Conservation (phyloP, 2,113 vertebrate species). For the Chamaea fasciata region DNA sequence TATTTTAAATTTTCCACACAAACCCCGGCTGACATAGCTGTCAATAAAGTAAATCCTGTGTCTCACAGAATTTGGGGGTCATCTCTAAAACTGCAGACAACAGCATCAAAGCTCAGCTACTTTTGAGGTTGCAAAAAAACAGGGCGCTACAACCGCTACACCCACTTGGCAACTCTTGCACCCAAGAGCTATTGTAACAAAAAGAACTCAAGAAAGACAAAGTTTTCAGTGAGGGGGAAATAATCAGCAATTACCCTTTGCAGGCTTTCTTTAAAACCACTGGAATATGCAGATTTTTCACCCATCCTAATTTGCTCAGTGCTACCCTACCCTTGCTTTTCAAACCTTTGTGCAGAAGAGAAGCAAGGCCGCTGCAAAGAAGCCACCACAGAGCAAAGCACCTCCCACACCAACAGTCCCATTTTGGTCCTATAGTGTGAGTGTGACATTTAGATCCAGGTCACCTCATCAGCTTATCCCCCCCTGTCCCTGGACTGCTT, state of each 20-base stretch:
- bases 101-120: not conserved
- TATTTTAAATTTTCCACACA: not conserved
- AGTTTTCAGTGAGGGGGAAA: not conserved
- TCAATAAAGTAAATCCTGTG: not conserved
- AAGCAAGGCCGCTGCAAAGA: not conserved
- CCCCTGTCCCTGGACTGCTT: not conserved
- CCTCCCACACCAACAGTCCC: not conserved
- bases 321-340: not conserved
- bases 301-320: not conserved
- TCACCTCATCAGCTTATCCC: not conserved
- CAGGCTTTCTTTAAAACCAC: not conserved
- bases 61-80: not conserved
- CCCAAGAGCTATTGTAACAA: not conserved
- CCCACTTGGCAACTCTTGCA: not conserved
- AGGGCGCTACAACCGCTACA: not conserved
- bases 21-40: not conserved
- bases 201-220: not conserved
- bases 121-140: not conserved
- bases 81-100: not conserved
- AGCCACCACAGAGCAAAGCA: not conserved
- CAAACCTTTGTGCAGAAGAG: not conserved
- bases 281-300: not conserved
- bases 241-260: not conserved
- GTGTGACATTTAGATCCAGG: not conserved
- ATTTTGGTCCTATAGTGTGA: not conserved